Conservation (phyloP, 2,888 invertebrate species). For the Drosophila niveifrons region DNA sequence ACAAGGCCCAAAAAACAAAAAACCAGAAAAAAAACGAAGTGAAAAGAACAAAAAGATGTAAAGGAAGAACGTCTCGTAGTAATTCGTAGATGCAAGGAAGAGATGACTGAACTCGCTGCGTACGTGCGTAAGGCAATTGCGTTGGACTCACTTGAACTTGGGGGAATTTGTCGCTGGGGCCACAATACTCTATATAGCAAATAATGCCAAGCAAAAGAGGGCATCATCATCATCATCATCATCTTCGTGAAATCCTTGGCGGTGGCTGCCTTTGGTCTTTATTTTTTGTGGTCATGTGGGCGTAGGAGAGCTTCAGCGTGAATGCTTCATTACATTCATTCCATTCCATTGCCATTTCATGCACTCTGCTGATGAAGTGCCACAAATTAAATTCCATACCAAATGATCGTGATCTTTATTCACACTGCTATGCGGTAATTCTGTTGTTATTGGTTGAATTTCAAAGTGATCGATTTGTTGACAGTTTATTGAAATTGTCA, state of each 20-base stretch:
- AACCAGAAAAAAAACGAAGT: constrained; percentile 6
- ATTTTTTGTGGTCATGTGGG: not conserved
- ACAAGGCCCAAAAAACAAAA: constrained; percentile 52
- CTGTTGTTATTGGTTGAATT: not conserved
- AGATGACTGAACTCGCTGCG: constrained; percentile 70
- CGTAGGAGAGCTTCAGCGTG: constrained; percentile 11
- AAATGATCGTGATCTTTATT: not conserved
- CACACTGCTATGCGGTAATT: not conserved
- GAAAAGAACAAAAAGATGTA: constrained; percentile 13
- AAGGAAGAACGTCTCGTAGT: constrained; percentile 22
- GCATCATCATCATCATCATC: constrained; percentile 18
- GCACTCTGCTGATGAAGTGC: constrained; percentile 33
- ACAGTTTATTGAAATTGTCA: too few relatives aligned
- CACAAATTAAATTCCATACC: constrained; percentile 22
- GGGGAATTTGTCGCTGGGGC: constrained; percentile 32
- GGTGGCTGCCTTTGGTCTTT: constrained; percentile 47
- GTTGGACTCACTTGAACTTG: constrained; percentile 65
- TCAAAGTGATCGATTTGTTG: not conserved
- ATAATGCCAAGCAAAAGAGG: not conserved
- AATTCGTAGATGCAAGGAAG: constrained; percentile 57
- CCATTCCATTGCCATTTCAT: not conserved
- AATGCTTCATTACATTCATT: constrained; percentile 61
- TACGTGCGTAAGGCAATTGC: constrained; percentile 76
- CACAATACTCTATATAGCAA: constrained; percentile 1
- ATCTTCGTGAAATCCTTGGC: constrained; percentile 39